Conservation (phyloP, 2,797 vertebrate genomes). For the Astyanax mexicanus region DNA sequence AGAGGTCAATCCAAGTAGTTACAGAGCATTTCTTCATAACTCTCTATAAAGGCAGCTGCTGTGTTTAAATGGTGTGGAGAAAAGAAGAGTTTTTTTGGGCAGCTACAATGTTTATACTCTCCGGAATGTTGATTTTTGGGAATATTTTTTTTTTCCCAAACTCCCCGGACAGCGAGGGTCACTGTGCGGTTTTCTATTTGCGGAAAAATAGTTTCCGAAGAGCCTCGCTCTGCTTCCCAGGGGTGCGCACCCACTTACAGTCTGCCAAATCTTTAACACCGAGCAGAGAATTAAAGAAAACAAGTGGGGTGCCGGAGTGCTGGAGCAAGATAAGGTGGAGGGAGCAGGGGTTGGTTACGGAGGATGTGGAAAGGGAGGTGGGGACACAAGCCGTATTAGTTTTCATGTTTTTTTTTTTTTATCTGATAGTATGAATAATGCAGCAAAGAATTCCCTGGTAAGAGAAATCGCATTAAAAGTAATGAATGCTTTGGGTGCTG, state of each 20-base stretch:
- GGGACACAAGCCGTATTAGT: slow-evolving; percentile 56
- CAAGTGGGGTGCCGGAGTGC: slow-evolving; percentile 66
- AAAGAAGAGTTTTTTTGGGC: too few species aligned
- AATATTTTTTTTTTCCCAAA: slow-evolving; percentile 25
- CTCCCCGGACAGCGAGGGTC: slow-evolving; percentile 33
- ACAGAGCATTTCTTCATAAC: too few species aligned
- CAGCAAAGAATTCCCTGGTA: slow-evolving; percentile 61
- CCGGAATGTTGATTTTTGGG: slow-evolving; percentile 3
- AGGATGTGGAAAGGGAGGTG: slow-evolving; percentile 14
- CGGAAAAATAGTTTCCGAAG: slow-evolving; percentile 27
- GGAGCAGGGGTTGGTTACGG: slow-evolving; percentile 53
- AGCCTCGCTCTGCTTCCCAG: slow-evolving; percentile 44
- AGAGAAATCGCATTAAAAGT: slow-evolving; percentile 63
- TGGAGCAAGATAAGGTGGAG: slow-evolving; percentile 67
- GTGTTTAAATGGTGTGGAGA: too few species aligned
- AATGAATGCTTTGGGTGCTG: slow-evolving; percentile 52
- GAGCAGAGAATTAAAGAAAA: slow-evolving; percentile 72
- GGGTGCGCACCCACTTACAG: slow-evolving; percentile 54
- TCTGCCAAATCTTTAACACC: slow-evolving; percentile 64
- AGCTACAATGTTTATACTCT: slow-evolving; percentile 4
- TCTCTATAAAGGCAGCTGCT: too few species aligned
- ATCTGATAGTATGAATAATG: slow-evolving; percentile 77
- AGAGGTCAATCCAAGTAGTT: too few species aligned
- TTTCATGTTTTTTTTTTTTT: slow-evolving; percentile 71
- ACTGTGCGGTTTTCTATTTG: slow-evolving; percentile 3